These are phyloP conservation scores for Zootermopsis nevadensis DNA, from an alignment of 2,888 invertebrate genomes.

Conservation along the genomic window DNA sequence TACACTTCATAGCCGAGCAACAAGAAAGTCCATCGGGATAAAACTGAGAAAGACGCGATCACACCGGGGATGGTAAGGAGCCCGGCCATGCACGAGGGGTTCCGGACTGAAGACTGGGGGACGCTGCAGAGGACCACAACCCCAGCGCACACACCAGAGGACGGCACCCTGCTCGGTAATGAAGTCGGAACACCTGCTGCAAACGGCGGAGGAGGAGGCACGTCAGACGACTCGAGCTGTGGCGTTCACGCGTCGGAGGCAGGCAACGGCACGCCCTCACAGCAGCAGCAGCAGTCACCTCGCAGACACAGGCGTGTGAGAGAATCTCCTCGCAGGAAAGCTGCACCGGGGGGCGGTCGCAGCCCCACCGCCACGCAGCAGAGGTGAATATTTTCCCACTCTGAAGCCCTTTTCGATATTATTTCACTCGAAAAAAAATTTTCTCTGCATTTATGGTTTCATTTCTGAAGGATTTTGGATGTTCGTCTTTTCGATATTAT, in stretches of 20 bases:
- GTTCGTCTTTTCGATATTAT: too few relatives aligned
- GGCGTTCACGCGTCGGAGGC: slow-evolving; percentile 17
- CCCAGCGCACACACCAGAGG: slow-evolving; percentile 56
- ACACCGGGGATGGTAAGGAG: slow-evolving; percentile 60
- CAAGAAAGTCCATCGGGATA: slow-evolving; percentile 52
- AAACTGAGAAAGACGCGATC: slow-evolving; percentile 54
- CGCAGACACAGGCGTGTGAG: slow-evolving; percentile 71
- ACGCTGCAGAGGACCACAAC: slow-evolving; percentile 56
- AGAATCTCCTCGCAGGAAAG: slow-evolving; percentile 74
- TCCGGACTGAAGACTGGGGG: slow-evolving; percentile 59
- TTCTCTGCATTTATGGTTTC: too few relatives aligned
- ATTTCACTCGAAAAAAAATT: too few relatives aligned
- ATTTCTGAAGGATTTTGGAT: too few relatives aligned
- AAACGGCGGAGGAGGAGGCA: slow-evolving; percentile 34
- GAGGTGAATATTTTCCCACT: slow-evolving; percentile 47
- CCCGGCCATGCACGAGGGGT: slow-evolving; percentile 61
- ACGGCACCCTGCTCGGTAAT: slow-evolving; percentile 42
- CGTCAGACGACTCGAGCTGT: slow-evolving; percentile 65
- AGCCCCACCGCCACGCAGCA: slow-evolving; percentile 49
- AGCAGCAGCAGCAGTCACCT: slow-evolving; percentile 48
- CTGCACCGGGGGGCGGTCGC: slow-evolving; percentile 62
- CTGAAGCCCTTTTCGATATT: too few relatives aligned
- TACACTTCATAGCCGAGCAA: slow-evolving; percentile 10
- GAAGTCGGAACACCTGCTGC: not conserved
- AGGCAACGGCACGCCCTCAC: slow-evolving; percentile 34